Evolutionary conservation across 30 jellyfish, hydroid and myxozoan species (phyloP).

Genomic region (Morbakka virulenta): DNA sequence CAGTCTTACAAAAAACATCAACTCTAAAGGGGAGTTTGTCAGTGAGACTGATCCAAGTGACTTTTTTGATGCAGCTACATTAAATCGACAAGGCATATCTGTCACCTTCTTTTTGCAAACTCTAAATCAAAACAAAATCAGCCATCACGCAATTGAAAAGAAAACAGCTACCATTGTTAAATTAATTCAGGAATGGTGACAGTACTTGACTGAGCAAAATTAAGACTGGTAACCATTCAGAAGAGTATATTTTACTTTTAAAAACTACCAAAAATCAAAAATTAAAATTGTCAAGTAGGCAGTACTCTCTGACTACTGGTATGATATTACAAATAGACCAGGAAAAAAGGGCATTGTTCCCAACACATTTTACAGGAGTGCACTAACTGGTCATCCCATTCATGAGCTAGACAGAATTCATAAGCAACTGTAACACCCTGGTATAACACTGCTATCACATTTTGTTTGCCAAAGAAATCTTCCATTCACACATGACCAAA

Average conservation of each 20-base stretch:
- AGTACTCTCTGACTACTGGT: slow-evolving; percentile 25
- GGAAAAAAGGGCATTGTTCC: slow-evolving; percentile 14
- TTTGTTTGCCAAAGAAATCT: slow-evolving; percentile 16
- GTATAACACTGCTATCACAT: slow-evolving; percentile 39
- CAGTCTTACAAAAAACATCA: no score
- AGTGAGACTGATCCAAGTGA: no score
- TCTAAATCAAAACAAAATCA: not conserved
- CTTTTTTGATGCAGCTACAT: not conserved
- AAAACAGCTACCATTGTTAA: no score
- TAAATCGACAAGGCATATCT: not conserved
- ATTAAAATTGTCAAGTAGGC: slow-evolving; percentile 24
- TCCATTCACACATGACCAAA: no score
- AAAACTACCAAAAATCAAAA: not conserved
- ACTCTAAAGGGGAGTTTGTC: no score
- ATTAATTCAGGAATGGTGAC: no score
- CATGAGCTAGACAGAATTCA: not conserved
- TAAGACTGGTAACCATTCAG: no score
- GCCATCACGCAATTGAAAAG: no score
- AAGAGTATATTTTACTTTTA: slow-evolving; percentile 7
- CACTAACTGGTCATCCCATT: slow-evolving; percentile 3
- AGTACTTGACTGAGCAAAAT: no score
- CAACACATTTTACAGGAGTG: slow-evolving; percentile 14
- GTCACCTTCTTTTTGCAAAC: not conserved
- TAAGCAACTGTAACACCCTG: slow-evolving; percentile 14
- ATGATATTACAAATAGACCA: slow-evolving; percentile 14